Conservation (phyloP, 2,113 vertebrate genomes). For the Sylvietta virens region DNA sequence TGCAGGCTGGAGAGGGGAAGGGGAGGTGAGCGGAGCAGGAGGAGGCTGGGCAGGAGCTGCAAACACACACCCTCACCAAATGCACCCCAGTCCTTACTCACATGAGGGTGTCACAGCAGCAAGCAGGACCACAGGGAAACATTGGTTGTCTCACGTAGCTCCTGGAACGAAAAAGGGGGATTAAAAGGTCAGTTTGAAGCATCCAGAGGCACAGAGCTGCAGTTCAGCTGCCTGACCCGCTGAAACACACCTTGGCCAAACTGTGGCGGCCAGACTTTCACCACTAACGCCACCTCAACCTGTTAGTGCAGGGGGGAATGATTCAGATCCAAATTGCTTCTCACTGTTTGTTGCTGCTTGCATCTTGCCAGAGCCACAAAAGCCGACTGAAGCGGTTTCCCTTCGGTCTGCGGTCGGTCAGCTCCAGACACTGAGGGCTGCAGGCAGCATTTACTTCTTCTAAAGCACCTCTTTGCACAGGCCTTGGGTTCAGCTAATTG, state of each 20-base stretch:
- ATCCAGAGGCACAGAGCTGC: neutral
- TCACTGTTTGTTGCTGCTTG: neutral
- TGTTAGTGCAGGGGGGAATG: neutral
- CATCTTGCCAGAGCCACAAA: neutral
- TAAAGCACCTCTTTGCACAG: neutral
- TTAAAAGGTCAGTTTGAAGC: neutral
- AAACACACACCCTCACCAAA: neutral
- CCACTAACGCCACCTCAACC: neutral
- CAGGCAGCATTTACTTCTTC: neutral
- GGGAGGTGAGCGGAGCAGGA: neutral
- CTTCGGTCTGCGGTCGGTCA: neutral
- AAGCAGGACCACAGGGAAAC: neutral
- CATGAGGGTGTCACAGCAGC: neutral
- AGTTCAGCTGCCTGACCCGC: neutral
- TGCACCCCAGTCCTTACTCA: neutral
- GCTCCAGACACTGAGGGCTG: neutral
- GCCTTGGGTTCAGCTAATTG: neutral
- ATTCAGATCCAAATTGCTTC: neutral
- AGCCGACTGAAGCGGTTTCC: neutral
- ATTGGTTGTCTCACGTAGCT: neutral
- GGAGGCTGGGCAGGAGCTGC: neutral
- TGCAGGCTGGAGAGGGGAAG: neutral
- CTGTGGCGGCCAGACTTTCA: neutral
- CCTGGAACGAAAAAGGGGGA: constrained; percentile 5
- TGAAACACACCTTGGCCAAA: neutral